Conservation (phyloP, 2,113 vertebrate species). For the Poeciliopsis prolifica region DNA sequence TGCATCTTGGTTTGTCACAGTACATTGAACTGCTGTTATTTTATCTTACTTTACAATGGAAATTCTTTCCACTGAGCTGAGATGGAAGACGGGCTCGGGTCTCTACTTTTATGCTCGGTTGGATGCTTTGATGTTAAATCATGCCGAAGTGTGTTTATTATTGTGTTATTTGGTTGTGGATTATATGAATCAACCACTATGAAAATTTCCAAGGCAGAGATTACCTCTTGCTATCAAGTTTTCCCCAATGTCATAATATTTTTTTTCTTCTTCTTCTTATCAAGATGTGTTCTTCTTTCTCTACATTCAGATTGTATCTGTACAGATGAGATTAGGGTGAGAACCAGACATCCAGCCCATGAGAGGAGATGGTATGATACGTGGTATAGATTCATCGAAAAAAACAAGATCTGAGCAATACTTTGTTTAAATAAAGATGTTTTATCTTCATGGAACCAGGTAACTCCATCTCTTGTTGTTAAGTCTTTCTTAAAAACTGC, state of each 20-base stretch:
- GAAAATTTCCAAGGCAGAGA: conserved; percentile 49
- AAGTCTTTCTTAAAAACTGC: not conserved
- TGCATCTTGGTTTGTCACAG: conserved; percentile 58
- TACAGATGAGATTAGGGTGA: not conserved
- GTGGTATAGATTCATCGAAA: not conserved
- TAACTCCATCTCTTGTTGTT: not conserved
- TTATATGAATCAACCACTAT: conserved; percentile 45
- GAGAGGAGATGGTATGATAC: not conserved
- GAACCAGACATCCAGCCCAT: not conserved
- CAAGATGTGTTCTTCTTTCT: not conserved
- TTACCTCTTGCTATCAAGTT: conserved; percentile 22
- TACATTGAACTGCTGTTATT: conserved; percentile 58
- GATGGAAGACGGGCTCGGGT: conserved; percentile 47
- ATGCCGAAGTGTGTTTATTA: conserved; percentile 47
- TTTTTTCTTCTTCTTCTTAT: not conserved
- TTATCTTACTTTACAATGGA: conserved; percentile 56
- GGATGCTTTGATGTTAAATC: conserved; percentile 67
- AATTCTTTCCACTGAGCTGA: conserved; percentile 40
- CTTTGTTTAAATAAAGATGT: not conserved
- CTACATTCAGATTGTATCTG: conserved; percentile 14
- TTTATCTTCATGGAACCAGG: not conserved
- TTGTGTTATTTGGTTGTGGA: conserved; percentile 57
- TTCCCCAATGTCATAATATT: conserved; percentile 6
- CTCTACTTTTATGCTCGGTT: conserved; percentile 72
- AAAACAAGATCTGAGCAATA: not conserved